Base-by-base conservation (phyloP, 2,113 vertebrate genomes). In the mouse (Mus musculus) region DNA sequence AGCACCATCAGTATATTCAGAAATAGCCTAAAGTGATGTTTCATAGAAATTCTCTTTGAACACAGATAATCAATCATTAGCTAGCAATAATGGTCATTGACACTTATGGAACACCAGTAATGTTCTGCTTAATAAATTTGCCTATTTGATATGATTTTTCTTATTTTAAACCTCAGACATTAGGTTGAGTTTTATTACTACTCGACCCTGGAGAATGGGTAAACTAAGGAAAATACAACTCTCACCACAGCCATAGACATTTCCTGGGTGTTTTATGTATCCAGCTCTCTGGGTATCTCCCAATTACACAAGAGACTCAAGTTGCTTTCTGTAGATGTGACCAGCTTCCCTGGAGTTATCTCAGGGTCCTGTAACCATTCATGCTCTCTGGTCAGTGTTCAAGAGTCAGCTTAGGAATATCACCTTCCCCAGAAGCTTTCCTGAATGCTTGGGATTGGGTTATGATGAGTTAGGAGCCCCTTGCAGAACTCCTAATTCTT, bases 191-290 rank as follows among this genome's bases (percentile, higher is more conserved):
- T 33, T 52, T 71, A 36, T 61, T 13, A 6, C 4, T 19, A 82
- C 1, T 59, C 11, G 61, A 11, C 0, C 13, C 10, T 1, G 1
- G 16, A 36, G 14, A n/a, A 65, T 36, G 33, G 17, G 26, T 46
- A 67, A 59, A 52, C 39, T 3, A 1, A 6, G 5, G n/a, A 26
- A 69, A 22, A 72, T 30, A 26, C 42, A 17, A n/a, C 20, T 20
- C 56, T 49, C 11, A 0, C 10, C 10, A 33, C 5, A 54, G 39
- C 16, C 61, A 4, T 65, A 22, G 8, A 20, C 11, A 2, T 10
- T 7, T 19, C 17, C 7, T 14, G 12, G 16, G 19, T 0, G 0
- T 30, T 49, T 61, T 7, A 3, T 0, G 28, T 20, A 71, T 39
- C 90, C 14, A 46, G 84, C 54, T 14, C 26, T 49, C 69, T 69